phyloP scores from a whole-genome alignment of 2,113 vertebrate genomes.

The Alaudala cheleensis region DNA sequence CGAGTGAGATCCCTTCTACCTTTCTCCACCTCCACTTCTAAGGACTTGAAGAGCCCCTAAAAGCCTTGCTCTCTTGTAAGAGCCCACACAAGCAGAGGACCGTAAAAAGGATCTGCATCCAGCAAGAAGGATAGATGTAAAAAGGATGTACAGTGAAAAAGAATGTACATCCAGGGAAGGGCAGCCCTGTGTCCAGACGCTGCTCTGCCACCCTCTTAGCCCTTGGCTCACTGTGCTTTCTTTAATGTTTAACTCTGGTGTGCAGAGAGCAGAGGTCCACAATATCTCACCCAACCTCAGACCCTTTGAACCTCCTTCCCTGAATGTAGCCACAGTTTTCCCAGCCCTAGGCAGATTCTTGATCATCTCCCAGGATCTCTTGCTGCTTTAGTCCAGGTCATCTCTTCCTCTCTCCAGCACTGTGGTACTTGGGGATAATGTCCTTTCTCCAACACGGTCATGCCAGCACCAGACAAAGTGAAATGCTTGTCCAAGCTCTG shows the following conservation, averaged over 20 bases:
- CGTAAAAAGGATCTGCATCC: neutral
- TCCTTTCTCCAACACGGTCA: accelerated
- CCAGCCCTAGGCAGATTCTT: neutral
- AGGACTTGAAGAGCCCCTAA: neutral
- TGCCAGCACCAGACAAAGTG: neutral
- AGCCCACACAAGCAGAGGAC: accelerated
- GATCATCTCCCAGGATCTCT: neutral
- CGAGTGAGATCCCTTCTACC: neutral
- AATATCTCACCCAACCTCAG: neutral
- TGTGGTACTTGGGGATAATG: neutral
- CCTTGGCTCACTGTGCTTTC: neutral
- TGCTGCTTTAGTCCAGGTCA: neutral
- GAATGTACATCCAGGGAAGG: neutral
- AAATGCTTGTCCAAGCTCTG: neutral
- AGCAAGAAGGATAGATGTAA: neutral
- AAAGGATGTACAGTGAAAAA: neutral
- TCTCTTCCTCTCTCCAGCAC: neutral
- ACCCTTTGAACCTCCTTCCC: neutral
- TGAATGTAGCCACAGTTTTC: neutral
- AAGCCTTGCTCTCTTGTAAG: neutral
- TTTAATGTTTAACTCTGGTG: neutral
- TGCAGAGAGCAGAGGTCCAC: neutral
- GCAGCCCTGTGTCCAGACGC: neutral
- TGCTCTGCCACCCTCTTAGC: neutral
- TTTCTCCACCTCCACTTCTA: neutral